Conservation (phyloP, 2,888 invertebrate species). For the Lordiphosa fenestrarum region DNA sequence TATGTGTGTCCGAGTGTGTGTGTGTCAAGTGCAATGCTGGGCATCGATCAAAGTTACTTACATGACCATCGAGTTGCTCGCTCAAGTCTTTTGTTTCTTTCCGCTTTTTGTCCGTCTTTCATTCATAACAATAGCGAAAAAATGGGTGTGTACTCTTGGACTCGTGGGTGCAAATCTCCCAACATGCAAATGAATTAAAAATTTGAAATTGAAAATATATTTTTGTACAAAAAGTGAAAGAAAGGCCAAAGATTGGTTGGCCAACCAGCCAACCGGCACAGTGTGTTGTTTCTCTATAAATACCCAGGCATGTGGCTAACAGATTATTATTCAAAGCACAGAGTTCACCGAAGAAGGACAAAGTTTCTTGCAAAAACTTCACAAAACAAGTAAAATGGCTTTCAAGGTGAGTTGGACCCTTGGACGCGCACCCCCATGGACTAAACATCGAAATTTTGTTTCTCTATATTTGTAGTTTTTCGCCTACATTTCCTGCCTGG, state of each 20-base stretch:
- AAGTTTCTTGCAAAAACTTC: slow-evolving; percentile 40
- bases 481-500: slow-evolving; percentile 55
- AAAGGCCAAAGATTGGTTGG: slow-evolving; percentile 44
- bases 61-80: slow-evolving; percentile 62
- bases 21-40: slow-evolving; percentile 71
- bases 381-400: slow-evolving; percentile 63
- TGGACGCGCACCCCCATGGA: neutral
- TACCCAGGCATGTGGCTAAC: slow-evolving; percentile 55
- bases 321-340: slow-evolving; percentile 76
- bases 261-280: slow-evolving; percentile 35
- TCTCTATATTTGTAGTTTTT: slow-evolving; percentile 49
- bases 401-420: slow-evolving; percentile 68
- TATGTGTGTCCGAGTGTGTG: slow-evolving; percentile 17
- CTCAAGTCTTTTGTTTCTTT: slow-evolving; percentile 67
- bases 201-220: slow-evolving; percentile 31
- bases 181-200: slow-evolving; percentile 68
- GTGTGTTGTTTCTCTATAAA: slow-evolving; percentile 67
- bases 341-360: slow-evolving; percentile 68
- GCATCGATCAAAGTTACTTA: slow-evolving; percentile 69
- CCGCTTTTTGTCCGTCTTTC: slow-evolving; percentile 31
- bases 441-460: neutral
- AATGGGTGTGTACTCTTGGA: slow-evolving; percentile 74
- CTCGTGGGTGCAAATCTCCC: slow-evolving; percentile 71
- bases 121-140: slow-evolving; percentile 59
- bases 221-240: slow-evolving; percentile 65